A percentile compares a stretch with the other conserved stretches of the same genome.
These are phyloP conservation scores for Clarias macrocephalus DNA, from an alignment of 2,113 vertebrate genomes.

Conservation along the genomic window DNA sequence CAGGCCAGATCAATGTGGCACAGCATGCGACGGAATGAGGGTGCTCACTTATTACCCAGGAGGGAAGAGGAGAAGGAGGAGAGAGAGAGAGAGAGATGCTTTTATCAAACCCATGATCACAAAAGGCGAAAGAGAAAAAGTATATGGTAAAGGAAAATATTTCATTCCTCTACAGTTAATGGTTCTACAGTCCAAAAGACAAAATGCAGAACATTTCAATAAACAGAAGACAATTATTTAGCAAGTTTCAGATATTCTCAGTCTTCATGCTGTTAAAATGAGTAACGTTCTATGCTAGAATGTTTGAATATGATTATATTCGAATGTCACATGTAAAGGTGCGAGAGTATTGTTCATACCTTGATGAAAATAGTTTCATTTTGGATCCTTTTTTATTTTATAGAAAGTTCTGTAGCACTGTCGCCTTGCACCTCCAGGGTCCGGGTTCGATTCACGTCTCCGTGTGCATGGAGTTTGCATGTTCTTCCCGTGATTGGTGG, in stretches of 20 bases:
- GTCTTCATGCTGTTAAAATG: not conserved
- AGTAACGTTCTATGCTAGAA: not conserved
- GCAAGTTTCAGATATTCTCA: not conserved
- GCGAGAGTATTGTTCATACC: not conserved
- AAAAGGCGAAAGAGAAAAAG: constrained; percentile 41
- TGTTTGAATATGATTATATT: not conserved
- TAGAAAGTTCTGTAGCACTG: too few species aligned
- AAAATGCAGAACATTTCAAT: not conserved
- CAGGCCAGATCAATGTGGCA: constrained; percentile 78
- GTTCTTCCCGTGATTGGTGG: too few species aligned
- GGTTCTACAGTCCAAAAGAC: not conserved
- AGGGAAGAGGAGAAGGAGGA: constrained; percentile 49
- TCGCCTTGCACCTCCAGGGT: too few species aligned
- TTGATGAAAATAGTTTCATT: not conserved
- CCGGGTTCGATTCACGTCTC: too few species aligned
- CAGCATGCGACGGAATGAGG: constrained; percentile 77
- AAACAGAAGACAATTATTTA: not conserved
- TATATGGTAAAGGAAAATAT: not conserved
- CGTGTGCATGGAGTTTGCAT: too few species aligned
- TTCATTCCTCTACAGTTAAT: not conserved
- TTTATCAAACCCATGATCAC: constrained; percentile 14
- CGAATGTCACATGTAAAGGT: not conserved
- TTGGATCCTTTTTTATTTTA: not conserved
- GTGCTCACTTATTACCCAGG: constrained; percentile 77
- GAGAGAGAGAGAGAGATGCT: constrained; percentile 24